Conservation (phyloP, 2,797 vertebrate species). For the Discoglossus pictus region DNA sequence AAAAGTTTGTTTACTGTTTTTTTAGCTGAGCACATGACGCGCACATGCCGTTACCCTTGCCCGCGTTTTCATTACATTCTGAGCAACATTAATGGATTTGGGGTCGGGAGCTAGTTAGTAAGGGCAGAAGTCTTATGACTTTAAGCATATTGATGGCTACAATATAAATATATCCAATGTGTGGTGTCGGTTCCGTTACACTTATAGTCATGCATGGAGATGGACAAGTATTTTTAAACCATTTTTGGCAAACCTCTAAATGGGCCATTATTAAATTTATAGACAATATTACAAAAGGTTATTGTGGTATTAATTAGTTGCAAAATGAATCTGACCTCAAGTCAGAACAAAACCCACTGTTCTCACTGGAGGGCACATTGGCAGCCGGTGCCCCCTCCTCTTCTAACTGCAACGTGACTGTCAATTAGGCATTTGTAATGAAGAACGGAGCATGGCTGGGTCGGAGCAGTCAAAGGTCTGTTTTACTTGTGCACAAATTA, state of each 20-base stretch:
- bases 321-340: not conserved
- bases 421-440: too few relatives aligned
- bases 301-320: constrained; percentile 33
- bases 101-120: constrained; percentile 4
- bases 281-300: constrained; percentile 26
- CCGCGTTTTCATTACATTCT: too few relatives aligned
- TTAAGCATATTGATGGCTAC: constrained; percentile 9
- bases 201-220: constrained; percentile 10
- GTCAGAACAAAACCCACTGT: not conserved
- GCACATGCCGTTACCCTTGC: too few relatives aligned
- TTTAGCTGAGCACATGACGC: too few relatives aligned
- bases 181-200: not conserved
- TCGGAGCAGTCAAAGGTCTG: too few relatives aligned
- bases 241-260: too few relatives aligned
- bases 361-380: too few relatives aligned
- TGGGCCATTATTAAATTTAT: constrained; percentile 6
- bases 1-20: too few relatives aligned
- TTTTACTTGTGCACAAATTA: too few relatives aligned
- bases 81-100: not conserved
- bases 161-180: constrained; percentile 5
- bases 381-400: too few relatives aligned
- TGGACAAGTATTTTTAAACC: constrained; percentile 16
- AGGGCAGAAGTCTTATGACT: constrained; percentile 24
- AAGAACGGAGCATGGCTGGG: too few relatives aligned
- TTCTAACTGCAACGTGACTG: too few relatives aligned